Evolutionary conservation across 2,113 vertebrate genomes (phyloP).

Genomic region (Zapornia atra): DNA sequence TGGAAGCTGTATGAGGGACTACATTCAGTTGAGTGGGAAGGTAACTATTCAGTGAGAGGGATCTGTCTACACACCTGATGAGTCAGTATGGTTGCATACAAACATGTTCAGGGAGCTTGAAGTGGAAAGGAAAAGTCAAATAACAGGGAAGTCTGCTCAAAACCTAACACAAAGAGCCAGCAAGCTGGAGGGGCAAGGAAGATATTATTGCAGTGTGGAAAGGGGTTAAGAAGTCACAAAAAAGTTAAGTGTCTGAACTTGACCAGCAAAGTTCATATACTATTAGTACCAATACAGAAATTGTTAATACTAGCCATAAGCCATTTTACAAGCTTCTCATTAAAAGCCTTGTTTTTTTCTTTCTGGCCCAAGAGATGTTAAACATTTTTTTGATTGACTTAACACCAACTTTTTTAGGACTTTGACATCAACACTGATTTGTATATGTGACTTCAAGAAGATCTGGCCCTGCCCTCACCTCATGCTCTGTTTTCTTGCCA

Average conservation of each 20-base stretch:
- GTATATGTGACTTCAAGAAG: background rate
- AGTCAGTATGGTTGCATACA: background rate
- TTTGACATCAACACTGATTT: background rate
- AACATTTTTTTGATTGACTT: background rate
- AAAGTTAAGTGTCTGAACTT: background rate
- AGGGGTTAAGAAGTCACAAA: background rate
- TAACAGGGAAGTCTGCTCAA: background rate
- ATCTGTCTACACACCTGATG: background rate
- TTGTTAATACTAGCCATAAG: background rate
- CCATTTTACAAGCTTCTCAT: background rate
- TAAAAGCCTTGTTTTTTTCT: background rate
- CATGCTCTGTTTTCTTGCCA: constrained; percentile 22
- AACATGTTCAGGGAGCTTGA: background rate
- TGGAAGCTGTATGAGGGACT: background rate
- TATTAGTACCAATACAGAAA: background rate
- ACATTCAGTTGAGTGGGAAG: background rate
- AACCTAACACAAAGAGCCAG: background rate
- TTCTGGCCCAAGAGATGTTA: background rate
- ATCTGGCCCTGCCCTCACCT: background rate
- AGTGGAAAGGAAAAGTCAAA: background rate
- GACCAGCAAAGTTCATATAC: background rate
- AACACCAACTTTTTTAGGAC: constrained; percentile 12
- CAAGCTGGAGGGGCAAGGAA: background rate
- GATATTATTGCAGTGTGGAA: background rate
- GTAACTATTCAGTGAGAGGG: background rate